Evolutionary conservation across 2,888 invertebrate genomes (phyloP).

Genomic region (Cistogaster globosa): DNA sequence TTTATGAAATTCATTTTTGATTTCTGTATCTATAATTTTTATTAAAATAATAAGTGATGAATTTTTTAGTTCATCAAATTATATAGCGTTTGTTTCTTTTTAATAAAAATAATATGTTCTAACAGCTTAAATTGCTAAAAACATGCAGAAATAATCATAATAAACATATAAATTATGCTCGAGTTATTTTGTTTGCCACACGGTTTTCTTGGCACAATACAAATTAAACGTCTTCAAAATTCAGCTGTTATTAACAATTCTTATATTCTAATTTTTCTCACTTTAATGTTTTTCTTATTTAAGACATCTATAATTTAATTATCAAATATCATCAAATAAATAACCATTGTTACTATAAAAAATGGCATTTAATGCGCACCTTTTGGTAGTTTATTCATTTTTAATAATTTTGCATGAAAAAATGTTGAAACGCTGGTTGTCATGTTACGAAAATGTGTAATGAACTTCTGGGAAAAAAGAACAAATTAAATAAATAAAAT

Average conservation of each 20-base stretch:
- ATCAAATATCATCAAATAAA: too few species aligned
- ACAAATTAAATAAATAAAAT: conserved; percentile 2
- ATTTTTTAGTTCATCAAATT: conserved; percentile 17
- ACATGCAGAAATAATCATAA: background rate
- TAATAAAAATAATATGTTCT: background rate
- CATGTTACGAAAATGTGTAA: background rate
- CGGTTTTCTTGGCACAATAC: too few species aligned
- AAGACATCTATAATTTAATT: too few species aligned
- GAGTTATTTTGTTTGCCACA: background rate
- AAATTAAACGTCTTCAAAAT: background rate
- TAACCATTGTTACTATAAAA: too few species aligned
- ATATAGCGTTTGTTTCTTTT: conserved; percentile 3
- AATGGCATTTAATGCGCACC: conserved; percentile 10
- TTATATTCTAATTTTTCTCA: too few species aligned
- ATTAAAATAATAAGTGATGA: conserved; percentile 1
- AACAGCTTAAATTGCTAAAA: background rate
- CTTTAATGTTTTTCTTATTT: too few species aligned
- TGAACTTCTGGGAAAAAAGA: background rate
- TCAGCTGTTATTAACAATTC: background rate
- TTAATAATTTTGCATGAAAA: background rate
- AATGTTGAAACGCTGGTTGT: background rate
- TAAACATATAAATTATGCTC: conserved; percentile 29
- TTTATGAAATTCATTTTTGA: too few species aligned
- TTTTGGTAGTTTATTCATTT: conserved; percentile 3
- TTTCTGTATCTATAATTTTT: too few species aligned